Evolutionary conservation across 2,888 invertebrate species (phyloP).

Genomic region (Calliphora vomitoria): DNA sequence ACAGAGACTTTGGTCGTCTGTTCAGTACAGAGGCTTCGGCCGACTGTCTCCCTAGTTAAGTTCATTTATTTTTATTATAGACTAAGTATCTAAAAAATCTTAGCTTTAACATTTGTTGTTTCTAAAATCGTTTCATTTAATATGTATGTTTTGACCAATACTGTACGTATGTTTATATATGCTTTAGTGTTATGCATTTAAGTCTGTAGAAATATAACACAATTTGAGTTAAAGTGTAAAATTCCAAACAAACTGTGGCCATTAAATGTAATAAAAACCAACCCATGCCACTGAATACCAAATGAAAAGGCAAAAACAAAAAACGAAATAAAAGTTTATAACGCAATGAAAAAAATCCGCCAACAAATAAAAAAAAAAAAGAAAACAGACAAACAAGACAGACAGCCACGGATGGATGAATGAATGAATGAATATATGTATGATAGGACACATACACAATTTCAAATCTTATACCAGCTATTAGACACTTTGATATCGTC

Average conservation of each 20-base stretch:
- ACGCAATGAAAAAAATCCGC: slow-evolving; percentile 11
- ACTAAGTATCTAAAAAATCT: too few species aligned
- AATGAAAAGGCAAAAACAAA: not conserved
- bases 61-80: too few species aligned
- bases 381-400: slow-evolving; percentile 38
- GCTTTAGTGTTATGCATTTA: slow-evolving; percentile 2
- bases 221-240: slow-evolving; percentile 72
- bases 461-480: not conserved
- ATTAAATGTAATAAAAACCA: slow-evolving; percentile 70
- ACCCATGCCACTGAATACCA: slow-evolving; percentile 43
- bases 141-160: too few species aligned
- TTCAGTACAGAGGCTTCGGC: too few species aligned
- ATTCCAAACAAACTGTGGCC: slow-evolving; percentile 72
- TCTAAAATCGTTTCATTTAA: too few species aligned
- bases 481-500: slow-evolving; percentile 56
- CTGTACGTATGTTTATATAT: not conserved
- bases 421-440: not conserved
- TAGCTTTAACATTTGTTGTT: too few species aligned
- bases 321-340: not conserved
- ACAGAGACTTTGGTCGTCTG: too few species aligned
- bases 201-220: slow-evolving; percentile 62
- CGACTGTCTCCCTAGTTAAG: too few species aligned
- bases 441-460: slow-evolving; percentile 5
- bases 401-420: slow-evolving; percentile 18
- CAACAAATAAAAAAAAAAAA: slow-evolving; percentile 40